A percentile compares a stretch with the other conserved stretches of the same genome.
phyloP scores from a whole-genome alignment of 1,140 invertebrate genomes.

The Aricia agestis region DNA sequence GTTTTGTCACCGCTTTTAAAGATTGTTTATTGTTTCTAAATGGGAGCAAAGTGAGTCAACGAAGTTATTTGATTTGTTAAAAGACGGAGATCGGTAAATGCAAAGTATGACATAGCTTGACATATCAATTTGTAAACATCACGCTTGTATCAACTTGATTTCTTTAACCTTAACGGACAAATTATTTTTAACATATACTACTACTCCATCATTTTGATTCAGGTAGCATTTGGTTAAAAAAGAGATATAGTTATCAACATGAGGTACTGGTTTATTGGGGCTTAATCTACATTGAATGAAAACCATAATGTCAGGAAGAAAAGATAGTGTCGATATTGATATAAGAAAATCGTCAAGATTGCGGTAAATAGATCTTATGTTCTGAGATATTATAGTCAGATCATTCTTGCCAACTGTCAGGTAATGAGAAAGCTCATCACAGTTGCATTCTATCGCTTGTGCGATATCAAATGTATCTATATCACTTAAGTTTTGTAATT shows the following conservation, averaged over 20 bases:
- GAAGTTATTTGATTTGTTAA: too few species aligned
- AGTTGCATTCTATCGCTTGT: too few species aligned
- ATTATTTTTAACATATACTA: too few species aligned
- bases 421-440: not conserved
- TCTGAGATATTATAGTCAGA: constrained; percentile 29
- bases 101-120: constrained; percentile 16
- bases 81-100: constrained; percentile 25
- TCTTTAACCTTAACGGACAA: constrained; percentile 24
- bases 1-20: too few species aligned
- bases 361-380: constrained; percentile 36
- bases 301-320: too few species aligned
- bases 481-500: constrained; percentile 1
- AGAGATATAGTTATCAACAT: constrained; percentile 20
- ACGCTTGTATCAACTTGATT: too few species aligned
- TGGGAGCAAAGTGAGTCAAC: constrained; percentile 22
- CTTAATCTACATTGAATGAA: constrained; percentile 31
- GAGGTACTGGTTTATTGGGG: constrained; percentile 29
- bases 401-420: constrained; percentile 2
- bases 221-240: constrained; percentile 20
- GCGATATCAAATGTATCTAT: constrained; percentile 15
- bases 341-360: too few species aligned
- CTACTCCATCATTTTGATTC: too few species aligned
- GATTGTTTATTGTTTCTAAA: constrained; percentile 23
- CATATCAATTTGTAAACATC: constrained; percentile 32
- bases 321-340: constrained; percentile 16